Evolutionary conservation across 2,888 invertebrate species (phyloP).

Genomic region (Phrixothrix hirtus): DNA sequence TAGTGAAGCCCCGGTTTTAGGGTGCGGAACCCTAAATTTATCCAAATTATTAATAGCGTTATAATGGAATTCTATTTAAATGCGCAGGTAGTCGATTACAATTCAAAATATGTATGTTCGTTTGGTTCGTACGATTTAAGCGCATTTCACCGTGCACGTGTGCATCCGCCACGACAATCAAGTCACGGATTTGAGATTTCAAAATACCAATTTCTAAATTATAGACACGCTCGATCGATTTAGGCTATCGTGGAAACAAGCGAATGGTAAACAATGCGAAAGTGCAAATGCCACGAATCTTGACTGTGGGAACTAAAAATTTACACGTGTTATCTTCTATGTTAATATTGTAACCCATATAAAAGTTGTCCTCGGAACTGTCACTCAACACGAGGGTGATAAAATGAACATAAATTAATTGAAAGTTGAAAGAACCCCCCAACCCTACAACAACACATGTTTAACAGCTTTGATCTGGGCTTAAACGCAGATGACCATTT

Average conservation of each 20-base stretch:
- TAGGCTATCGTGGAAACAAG: conserved; percentile 30
- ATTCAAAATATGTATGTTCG: conserved; percentile 17
- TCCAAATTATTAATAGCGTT: conserved; percentile 8
- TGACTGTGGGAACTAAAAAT: conserved; percentile 20
- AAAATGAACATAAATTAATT: conserved; percentile 28
- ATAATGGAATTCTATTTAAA: conserved; percentile 17
- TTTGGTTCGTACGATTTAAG: conserved; percentile 12
- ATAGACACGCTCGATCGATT: conserved; percentile 37
- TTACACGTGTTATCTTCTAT: conserved; percentile 15
- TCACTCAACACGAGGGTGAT: conserved; percentile 25
- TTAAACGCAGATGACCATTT: conserved; percentile 25
- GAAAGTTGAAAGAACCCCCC: conserved; percentile 24
- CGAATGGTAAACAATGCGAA: conserved; percentile 24
- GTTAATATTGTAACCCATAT: conserved; percentile 21
- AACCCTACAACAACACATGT: conserved; percentile 23
- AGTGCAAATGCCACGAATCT: conserved; percentile 32
- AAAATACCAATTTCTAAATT: conserved; percentile 46
- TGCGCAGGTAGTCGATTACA: conserved; percentile 27
- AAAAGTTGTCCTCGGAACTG: conserved; percentile 17
- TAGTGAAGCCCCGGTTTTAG: conserved; percentile 10
- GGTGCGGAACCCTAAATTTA: conserved; percentile 7
- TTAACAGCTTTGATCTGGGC: conserved; percentile 21
- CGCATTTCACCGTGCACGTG: conserved; percentile 45
- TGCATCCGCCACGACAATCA: conserved; percentile 39
- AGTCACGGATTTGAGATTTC: conserved; percentile 45